These are phyloP conservation scores for Lamellibrachia luymesi DNA, from an alignment of 1,140 invertebrate genomes.

Conservation along the genomic window DNA sequence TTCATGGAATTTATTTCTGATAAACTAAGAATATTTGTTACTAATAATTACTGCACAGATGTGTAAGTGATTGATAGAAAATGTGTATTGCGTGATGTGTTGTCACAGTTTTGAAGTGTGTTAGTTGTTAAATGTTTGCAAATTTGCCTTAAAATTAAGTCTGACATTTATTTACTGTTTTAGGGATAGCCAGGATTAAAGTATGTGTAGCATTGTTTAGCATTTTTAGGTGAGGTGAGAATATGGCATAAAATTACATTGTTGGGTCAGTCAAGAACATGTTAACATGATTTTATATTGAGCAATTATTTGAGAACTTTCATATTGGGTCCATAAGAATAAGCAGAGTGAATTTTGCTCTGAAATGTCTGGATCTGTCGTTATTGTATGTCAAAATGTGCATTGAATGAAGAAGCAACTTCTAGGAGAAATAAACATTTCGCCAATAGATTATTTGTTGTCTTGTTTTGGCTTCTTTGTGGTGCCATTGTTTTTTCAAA, in stretches of 20 bases:
- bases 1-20: background rate
- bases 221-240: background rate
- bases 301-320: background rate
- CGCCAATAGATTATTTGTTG: background rate
- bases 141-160: background rate
- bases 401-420: background rate
- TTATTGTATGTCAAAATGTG: background rate
- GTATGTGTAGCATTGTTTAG: background rate
- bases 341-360: background rate
- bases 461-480: too few relatives aligned
- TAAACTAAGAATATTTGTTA: background rate
- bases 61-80: background rate
- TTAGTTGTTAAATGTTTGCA: background rate
- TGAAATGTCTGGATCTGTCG: background rate
- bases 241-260: background rate
- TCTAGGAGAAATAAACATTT: background rate
- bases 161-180: background rate
- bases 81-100: background rate
- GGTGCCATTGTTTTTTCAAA: too few relatives aligned
- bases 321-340: background rate
- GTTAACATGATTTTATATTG: background rate
- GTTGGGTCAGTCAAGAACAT: background rate
- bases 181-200: background rate
- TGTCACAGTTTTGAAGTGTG: background rate
- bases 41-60: background rate